Base-by-base conservation (phyloP, 2,113 vertebrate species). In the Etheostoma cragini region DNA sequence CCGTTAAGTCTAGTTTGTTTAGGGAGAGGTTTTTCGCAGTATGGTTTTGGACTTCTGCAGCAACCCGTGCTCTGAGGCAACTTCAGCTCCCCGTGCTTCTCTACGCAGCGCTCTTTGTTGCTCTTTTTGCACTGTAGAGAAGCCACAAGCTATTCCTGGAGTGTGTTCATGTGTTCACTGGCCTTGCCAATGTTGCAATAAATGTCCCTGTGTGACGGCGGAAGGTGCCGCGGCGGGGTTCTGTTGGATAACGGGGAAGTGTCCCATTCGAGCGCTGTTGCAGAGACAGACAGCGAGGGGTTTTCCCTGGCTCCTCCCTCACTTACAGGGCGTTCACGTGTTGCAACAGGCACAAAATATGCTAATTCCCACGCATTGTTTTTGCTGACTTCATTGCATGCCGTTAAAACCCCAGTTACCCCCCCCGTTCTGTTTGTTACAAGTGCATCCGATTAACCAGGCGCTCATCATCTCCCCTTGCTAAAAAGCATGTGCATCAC, bases 291-390 rank as follows among this genome's bases (percentile, higher is more conserved):
- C 92, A 52, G 84, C 26, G 90, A 94, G 97, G 97, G 97, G 97
- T 97, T 98, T 99, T 98, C 97, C 97, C 97, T 96, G 96, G 95
- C 97, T 97, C 97, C 97, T 93, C 97, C 97, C 95, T 96, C 97
- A 69, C 94, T 78, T 61, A 61, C 91, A 87, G 91, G 92, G 93
- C 93, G 92, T 91, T 94, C 95, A 91, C 92, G 94, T 95, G 91
- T 93, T 87, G 93, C 88, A 87, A 87, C 84, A 88, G 88, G 80
- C 90, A 45, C 58, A 79, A 64, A 85, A 87, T 74, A 87, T 84
- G 88, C 91, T 77, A 78, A 42, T 89, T 86, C 86, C 84, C 90
- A 80, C 81, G 82, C 84, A 69, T 87, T 89, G 89, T 83, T 82
- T 78, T 77, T 76, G 77, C 81, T 87, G 75, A 87, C 81, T 83